Evolutionary conservation across 1,140 invertebrate genomes (phyloP), one percentile per base, ranked within the genome.

Genomic region (Polypedilum vanderplanki): DNA sequence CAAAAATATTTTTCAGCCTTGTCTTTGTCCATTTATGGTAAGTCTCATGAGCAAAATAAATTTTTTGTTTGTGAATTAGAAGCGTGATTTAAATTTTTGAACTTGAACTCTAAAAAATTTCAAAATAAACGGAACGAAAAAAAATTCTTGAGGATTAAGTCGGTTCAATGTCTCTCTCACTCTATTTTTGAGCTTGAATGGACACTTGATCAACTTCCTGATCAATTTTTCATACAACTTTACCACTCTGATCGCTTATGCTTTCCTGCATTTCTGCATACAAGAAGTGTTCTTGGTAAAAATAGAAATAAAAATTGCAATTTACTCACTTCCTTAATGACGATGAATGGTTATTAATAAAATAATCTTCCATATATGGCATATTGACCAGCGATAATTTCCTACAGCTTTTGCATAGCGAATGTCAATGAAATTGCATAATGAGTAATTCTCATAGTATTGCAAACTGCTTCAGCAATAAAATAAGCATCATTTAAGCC

Each of bases 71-170:
- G 3, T n/a, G n/a, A 57, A 57, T 12, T 57, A 57, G n/a, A 57
- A 57, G 46, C 46, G 46, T 57, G 10, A 33, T 33, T 33, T 33
- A 33, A 33, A 33, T 33, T n/a, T 12, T n/a, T 57, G 46, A 57
- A 57, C 46, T 57, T 57, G 46, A 57, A 57, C 46, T 57, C 46
- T 57, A 57, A 57, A n/a, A n/a, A 57, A n/a, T 57, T 15, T 57
- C 4, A 57, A n/a, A 12, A 57, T 57, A 57, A 46, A n/a, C 4
- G 12, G 15, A 57, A 57, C 4, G n/a, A 0, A 57, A n/a, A 57
- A 15, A 15, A 57, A n/a, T 57, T n/a, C 4, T 57, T 57, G 3
- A 15, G 46, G 12, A n/a, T 57, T n/a, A 57, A 57, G 3, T 57
- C 12, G n/a, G 46, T 57, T 57, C 46, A 57, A 57, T 57, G 46